These are phyloP conservation scores for Whitmania pigra DNA, from an alignment of 1,140 invertebrate species.

Conservation along the genomic window DNA sequence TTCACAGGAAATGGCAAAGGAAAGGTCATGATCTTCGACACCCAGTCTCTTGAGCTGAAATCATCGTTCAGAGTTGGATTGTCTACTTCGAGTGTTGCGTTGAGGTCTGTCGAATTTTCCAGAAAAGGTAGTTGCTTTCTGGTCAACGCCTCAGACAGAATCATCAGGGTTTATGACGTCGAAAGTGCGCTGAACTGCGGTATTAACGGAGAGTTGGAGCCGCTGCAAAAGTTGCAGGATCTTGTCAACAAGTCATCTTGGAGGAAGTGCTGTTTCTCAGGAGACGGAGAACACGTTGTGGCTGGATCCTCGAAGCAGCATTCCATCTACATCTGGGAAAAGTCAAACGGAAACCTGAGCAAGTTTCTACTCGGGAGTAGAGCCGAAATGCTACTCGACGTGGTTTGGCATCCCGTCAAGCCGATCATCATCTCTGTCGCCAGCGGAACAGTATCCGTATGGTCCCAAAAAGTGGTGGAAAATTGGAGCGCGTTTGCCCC, in stretches of 20 bases:
- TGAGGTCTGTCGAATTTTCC: slow-evolving; percentile 96
- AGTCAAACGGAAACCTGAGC: slow-evolving; percentile 89
- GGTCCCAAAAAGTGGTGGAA: slow-evolving; percentile 97
- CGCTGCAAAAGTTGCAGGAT: slow-evolving; percentile 93
- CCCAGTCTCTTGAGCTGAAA: slow-evolving; percentile 45
- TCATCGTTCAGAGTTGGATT: slow-evolving; percentile 86
- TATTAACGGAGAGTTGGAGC: slow-evolving; percentile 77
- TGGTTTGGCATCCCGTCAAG: slow-evolving; percentile 85
- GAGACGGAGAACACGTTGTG: slow-evolving; percentile 96
- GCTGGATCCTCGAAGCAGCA: slow-evolving; percentile 92
- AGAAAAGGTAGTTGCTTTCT: slow-evolving; percentile 83
- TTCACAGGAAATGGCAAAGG: slow-evolving; percentile 93
- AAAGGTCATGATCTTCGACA: slow-evolving; percentile 60
- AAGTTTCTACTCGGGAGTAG: slow-evolving; percentile 98
- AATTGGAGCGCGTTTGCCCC: slow-evolving; percentile 99
- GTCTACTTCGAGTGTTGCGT: slow-evolving; percentile 77
- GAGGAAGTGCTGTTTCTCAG: slow-evolving; percentile 99
- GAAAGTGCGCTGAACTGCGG: slow-evolving; percentile 73
- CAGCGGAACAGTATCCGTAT: slow-evolving; percentile 87
- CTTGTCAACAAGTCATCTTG: slow-evolving; percentile 95
- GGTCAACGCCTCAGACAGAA: slow-evolving; percentile 87
- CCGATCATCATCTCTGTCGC: slow-evolving; percentile 80
- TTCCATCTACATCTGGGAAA: slow-evolving; percentile 97
- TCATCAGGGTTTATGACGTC: slow-evolving; percentile 87
- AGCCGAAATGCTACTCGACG: slow-evolving; percentile 86